Conservation (phyloP, 2,113 vertebrate species). For the Eolophus roseicapilla region DNA sequence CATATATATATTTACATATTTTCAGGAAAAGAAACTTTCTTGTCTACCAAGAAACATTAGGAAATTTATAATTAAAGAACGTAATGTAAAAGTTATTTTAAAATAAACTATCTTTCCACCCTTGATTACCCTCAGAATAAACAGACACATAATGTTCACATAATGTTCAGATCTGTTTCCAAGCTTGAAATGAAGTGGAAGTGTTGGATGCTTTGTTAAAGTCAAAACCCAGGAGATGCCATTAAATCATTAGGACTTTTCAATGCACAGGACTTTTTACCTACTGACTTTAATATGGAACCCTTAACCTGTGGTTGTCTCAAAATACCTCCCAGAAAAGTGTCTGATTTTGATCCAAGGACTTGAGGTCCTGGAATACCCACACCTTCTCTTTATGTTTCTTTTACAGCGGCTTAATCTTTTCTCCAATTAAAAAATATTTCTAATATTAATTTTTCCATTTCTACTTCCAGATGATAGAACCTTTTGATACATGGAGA, state of each 20-base stretch:
- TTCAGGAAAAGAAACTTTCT: neutral
- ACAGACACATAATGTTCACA: neutral
- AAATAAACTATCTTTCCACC: neutral
- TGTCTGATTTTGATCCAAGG: neutral
- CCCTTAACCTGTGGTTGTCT: neutral
- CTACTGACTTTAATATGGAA: neutral
- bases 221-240: neutral
- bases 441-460: neutral
- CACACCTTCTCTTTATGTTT: accelerated
- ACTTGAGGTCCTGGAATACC: neutral
- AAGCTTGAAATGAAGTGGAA: neutral
- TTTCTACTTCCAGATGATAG: neutral
- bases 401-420: neutral
- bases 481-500: neutral
- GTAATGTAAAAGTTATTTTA: neutral
- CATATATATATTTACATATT: neutral
- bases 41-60: neutral
- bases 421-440: neutral
- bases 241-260: neutral
- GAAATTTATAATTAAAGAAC: neutral
- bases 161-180: neutral
- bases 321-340: neutral
- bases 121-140: neutral
- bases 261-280: neutral
- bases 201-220: neutral